Evolutionary conservation across 2,797 vertebrate genomes (phyloP), one percentile per base, ranked within the genome.

Genomic region (Esox masquinongy): DNA sequence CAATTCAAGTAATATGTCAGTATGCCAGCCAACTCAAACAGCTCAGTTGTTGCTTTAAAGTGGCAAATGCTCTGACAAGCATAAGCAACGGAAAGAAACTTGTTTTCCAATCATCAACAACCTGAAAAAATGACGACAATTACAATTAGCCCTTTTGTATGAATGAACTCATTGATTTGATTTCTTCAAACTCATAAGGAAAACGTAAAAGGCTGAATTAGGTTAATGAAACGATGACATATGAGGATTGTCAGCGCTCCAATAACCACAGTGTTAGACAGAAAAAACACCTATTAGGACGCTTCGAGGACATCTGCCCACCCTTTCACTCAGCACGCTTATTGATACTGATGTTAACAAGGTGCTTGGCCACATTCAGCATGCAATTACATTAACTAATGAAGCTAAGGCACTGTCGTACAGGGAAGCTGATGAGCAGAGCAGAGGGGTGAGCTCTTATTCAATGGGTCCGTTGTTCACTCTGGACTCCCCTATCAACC

Each of bases 281-380:
- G 22, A 14, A 12, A 64, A 79, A 86, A 78, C 80, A 74, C 83
- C 85, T 86, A 90, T 90, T 92, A 92, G 87, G 78, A 84, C 74
- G 84, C 86, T 89, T 89, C 91, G 86, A 89, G 87, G 85, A 87
- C 87, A 85, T 72, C 15, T 67, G 24, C 80, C 68, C 5, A 84
- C 80, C 83, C 86, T 88, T 83, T 86, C 80, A 36, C 63, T 83
- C 76, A 72, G 70, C 73, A 78, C 72, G 75, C 79, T 88, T 69
- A 59, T 77, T 88, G 84, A 91, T 78, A 84, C 76, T 90, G 87
- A 92, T 81, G 86, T 87, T 92, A 94, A 94, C 88, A 85, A 92
- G 88, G 16, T n/a, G 22, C 22, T 24, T 29, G 68, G 51, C 66
- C 78, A 80, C 68, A 59, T 72, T 72, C 80, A 74, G 77, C 85